Evolutionary conservation across 2,113 vertebrate genomes (phyloP).

Genomic region (Lampris incognitus): DNA sequence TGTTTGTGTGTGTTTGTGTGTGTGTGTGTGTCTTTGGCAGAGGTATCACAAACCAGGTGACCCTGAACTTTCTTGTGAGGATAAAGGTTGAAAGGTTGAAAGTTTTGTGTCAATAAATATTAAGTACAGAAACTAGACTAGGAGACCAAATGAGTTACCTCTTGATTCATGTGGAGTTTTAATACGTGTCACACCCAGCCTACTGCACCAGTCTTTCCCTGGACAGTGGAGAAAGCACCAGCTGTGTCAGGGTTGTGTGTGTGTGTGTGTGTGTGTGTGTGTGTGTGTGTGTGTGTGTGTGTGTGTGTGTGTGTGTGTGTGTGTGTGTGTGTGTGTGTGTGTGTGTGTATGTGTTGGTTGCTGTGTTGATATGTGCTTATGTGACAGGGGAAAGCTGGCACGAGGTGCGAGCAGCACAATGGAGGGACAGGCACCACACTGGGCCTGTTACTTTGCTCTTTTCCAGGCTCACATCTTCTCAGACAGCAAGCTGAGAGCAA

Average conservation of each 20-base stretch:
- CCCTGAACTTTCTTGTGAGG: neutral
- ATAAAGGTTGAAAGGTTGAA: neutral
- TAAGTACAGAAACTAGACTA: neutral
- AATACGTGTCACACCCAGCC: too few species aligned
- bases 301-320: neutral
- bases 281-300: neutral
- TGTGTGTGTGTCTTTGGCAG: too few species aligned
- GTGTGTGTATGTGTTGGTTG: constrained; percentile 41
- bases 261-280: neutral
- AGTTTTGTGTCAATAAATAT: neutral
- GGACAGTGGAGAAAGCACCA: neutral
- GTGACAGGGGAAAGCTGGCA: constrained; percentile 79
- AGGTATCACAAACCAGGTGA: neutral
- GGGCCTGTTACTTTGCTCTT: constrained; percentile 76
- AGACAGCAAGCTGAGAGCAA: constrained; percentile 53
- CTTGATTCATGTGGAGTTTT: too few species aligned
- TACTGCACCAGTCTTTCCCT: neutral
- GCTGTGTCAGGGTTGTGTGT: constrained; percentile 24
- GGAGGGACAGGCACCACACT: constrained; percentile 75
- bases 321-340: too few species aligned
- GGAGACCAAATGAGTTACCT: neutral
- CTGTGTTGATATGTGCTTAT: constrained; percentile 75
- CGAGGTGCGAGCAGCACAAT: constrained; percentile 73
- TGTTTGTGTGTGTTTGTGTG: neutral
- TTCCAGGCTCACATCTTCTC: constrained; percentile 63